Base-by-base conservation (phyloP, 2,113 vertebrate genomes). In the Antigone vipio region DNA sequence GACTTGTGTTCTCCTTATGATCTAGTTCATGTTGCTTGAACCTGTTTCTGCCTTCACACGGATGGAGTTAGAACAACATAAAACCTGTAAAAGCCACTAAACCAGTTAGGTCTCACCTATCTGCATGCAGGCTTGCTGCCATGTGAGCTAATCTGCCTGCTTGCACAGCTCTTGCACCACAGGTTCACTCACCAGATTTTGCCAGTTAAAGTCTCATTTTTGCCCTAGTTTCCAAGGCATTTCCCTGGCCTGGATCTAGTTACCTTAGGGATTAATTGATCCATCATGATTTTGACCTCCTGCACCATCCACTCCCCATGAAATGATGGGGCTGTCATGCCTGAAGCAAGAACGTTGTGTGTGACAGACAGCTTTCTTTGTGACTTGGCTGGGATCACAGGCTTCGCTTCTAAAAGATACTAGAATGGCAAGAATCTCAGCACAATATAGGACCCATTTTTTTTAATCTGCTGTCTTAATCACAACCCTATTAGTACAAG, bases 201-300 rank as follows among this genome's bases (percentile, higher is more conserved):
- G 49, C 64, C 76, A 59, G 79, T 88, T 81, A 23, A 87, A 88
- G 55, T 77, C 78, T 88, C 32, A 9, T 81, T 92, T 92, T 79
- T 91, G 38, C 47, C 73, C n/a, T 62, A 6, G n/a, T 89, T 96
- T 94, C 60, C 82, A 66, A 90, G 60, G 79, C 66, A 88, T 92
- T 97, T 90, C 79, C 78, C 53, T 85, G 60, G 79, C 67, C 71
- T 75, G 90, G 44, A 45, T 93, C 77, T 91, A 91, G 96, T 96
- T 96, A 96, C 97, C 89, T 93, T 95, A 97, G 97, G 97, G 95
- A 97, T 94, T 97, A 95, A 94, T 95, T 97, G 95, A 97, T 95
- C 91, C 91, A 96, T 96, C 95, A 94, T 93, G 94, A 95, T 95
- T 95, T 87, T 97, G 95, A 93, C 95, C 95, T 97, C 96, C 84